Conservation (phyloP, 64 coral and sea anemone genomes). For the Stichodactyla helianthus region DNA sequence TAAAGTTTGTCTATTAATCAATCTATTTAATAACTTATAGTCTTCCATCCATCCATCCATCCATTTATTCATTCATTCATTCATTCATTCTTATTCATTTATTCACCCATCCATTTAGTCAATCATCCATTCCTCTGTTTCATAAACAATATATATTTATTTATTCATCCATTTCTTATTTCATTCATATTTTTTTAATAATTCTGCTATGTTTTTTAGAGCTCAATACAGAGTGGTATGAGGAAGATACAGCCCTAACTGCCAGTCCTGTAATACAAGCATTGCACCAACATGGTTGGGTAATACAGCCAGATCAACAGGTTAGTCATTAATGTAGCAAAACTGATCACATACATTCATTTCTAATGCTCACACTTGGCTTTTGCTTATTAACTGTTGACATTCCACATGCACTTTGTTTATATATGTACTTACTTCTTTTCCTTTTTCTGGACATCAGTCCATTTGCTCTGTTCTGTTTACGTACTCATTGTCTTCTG, state of each 20-base stretch:
- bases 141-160: not conserved
- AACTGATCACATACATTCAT: too few relatives aligned
- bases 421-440: too few relatives aligned
- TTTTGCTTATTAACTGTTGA: too few relatives aligned
- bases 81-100: not conserved
- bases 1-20: too few relatives aligned
- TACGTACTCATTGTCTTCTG: too few relatives aligned
- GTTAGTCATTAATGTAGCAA: conserved; percentile 10
- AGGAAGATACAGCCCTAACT: conserved; percentile 30
- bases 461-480: too few relatives aligned
- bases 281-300: conserved; percentile 77
- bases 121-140: not conserved
- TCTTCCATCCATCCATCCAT: not conserved
- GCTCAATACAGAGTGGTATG: conserved; percentile 42
- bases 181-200: not conserved
- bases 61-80: not conserved
- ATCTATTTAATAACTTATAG: too few relatives aligned
- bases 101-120: not conserved
- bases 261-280: conserved; percentile 60
- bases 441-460: too few relatives aligned
- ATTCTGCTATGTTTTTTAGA: conserved; percentile 5
- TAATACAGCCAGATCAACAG: conserved; percentile 86
- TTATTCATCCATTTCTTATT: not conserved
- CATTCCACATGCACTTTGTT: too few relatives aligned
- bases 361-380: too few relatives aligned